Base-by-base conservation (phyloP, 2,888 invertebrate species). In the Chironomus riparius region DNA sequence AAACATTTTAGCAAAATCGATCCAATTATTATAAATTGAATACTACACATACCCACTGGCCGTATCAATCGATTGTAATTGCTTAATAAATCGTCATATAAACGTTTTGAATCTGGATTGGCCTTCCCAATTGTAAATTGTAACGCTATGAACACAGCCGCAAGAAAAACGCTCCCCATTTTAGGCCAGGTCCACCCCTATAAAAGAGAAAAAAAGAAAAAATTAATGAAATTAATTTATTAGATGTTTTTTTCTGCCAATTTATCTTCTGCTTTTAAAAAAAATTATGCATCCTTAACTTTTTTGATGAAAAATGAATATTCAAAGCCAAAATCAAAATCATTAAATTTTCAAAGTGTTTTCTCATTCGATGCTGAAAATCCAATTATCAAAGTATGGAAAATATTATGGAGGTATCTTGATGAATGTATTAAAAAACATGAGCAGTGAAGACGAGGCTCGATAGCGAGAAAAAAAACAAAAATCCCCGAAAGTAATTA, bases 1-100 rank as follows among this genome's bases (percentile, higher is more conserved):
- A 4, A 28, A 4, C 28, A 5, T 28, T 28, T 28, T 3, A 28
- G 4, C 3, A 5, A 28, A 28, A 28, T 28, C 4, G 28, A 5
- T 5, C 5, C 28, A 28, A 28, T 28, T 28, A 5, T 28, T 28
- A 28, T 5, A 28, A 4, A 28, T 4, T 28, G 3, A 38, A 38
- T 38, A 2, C 10, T 10, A 38, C 2, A 65, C 65, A 21, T 22
- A 65, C 65, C 94, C 80, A 96, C 96, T 79, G 97, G 97, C 83
- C 97, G 88, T 83, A 96, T 95, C 84, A 97, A 90, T 82, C 95
- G 91, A 87, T 97, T 97, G 88, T 97, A 97, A 86, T 95, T 94
- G 81, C 93, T 92, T 81, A 97, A 88, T 80, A 97, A 89, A 86
- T 97, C 96, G 88, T 97, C 96, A 87, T 95, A 96, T 81, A 96